Percentiles rank a stretch among this genome's conserved stretches.
Evolutionary conservation across 1,140 invertebrate species (phyloP).

Genomic region (Brachionus sp.): DNA sequence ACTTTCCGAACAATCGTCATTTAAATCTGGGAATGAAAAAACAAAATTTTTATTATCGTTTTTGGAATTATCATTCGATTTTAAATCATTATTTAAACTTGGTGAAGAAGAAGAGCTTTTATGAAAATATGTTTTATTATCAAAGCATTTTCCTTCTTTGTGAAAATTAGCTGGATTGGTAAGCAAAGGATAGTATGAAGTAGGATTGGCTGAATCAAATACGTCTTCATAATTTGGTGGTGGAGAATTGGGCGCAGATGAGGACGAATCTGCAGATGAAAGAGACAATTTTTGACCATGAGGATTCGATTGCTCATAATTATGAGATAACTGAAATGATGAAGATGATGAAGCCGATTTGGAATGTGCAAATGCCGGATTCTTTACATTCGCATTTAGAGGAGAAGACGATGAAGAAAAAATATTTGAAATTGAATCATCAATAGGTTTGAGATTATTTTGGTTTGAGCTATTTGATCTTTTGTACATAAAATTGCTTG

Average conservation of each 20-base stretch:
- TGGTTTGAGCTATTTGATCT: conserved; percentile 31
- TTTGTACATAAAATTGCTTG: not conserved
- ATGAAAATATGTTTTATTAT: conserved; percentile 46
- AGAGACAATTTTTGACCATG: conserved; percentile 16
- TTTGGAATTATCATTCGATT: not conserved
- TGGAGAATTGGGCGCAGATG: conserved; percentile 40
- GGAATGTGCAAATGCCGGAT: not conserved
- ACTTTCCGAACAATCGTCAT: not conserved
- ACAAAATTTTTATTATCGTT: not conserved
- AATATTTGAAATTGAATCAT: conserved; percentile 17
- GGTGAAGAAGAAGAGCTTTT: not conserved
- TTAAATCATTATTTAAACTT: not conserved
- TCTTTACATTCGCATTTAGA: not conserved
- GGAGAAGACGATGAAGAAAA: not conserved
- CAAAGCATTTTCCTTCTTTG: conserved; percentile 6
- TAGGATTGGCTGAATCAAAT: not conserved
- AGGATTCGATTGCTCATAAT: not conserved
- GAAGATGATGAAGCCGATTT: conserved; percentile 35
- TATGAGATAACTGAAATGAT: not conserved
- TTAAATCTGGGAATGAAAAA: conserved; percentile 18
- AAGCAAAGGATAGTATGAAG: not conserved
- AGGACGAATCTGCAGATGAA: conserved; percentile 8
- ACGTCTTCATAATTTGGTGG: conserved; percentile 42
- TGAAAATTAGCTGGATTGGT: conserved; percentile 15
- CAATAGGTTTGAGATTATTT: not conserved